Evolutionary conservation across 2,113 vertebrate species (phyloP).

Genomic region (Chaetodon auriga): DNA sequence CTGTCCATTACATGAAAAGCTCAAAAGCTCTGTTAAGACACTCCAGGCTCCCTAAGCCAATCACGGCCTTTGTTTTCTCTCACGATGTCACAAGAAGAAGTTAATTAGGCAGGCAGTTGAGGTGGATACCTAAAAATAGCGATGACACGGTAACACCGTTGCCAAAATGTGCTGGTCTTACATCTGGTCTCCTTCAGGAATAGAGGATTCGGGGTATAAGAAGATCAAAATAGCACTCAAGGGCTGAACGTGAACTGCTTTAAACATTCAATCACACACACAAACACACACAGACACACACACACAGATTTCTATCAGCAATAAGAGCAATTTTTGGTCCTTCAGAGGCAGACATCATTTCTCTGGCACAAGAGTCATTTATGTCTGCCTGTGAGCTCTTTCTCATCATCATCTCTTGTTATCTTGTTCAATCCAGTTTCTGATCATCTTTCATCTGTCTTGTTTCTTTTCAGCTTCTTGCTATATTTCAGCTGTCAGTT

Average conservation of each 20-base stretch:
- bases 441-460: conserved; percentile 36
- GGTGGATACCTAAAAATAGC: conserved; percentile 58
- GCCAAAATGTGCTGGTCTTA: conserved; percentile 24
- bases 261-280: conserved; percentile 36
- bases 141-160: conserved; percentile 43
- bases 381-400: conserved; percentile 25
- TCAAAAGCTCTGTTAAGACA: conserved; percentile 45
- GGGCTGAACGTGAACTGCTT: conserved; percentile 18
- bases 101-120: conserved; percentile 56
- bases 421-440: conserved; percentile 47
- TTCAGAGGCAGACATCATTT: conserved; percentile 53
- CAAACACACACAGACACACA: conserved; percentile 18
- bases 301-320: conserved; percentile 44
- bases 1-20: conserved; percentile 18
- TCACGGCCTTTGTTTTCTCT: conserved; percentile 46
- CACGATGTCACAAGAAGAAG: conserved; percentile 46
- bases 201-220: conserved; percentile 12
- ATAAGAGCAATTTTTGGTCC: conserved; percentile 45
- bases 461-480: conserved; percentile 23
- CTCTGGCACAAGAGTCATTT: conserved; percentile 44
- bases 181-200: conserved; percentile 42
- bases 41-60: conserved; percentile 53
- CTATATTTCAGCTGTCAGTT: neutral
- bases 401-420: conserved; percentile 52
- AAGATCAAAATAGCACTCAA: conserved; percentile 48